Base-by-base conservation (phyloP, 2,113 vertebrate species). In the Marmota monax region DNA sequence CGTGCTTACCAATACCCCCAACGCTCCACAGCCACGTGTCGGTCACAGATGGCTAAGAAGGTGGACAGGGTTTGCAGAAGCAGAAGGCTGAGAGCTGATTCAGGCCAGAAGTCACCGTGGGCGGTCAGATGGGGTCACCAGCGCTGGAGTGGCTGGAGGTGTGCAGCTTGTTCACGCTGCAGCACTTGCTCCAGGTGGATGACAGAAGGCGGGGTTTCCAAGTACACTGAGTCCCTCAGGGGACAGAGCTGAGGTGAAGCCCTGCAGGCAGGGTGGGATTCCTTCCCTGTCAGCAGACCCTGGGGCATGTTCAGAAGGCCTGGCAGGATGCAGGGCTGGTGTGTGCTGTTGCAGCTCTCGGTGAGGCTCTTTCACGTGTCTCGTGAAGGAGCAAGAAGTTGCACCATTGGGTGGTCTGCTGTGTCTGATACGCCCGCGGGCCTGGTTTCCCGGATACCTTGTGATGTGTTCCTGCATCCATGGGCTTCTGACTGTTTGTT, bases 21-120 rank as follows among this genome's bases (percentile, higher is more conserved):
- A 34, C 14, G 1, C 65, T 67, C 65, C 17, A 18, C 67, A n/a
- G 6, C 17, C 5, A 2, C 6, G 14, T n/a, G 2, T 17, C 0
- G 34, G 34, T 70, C 22, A 18, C 34, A n/a, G 67, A n/a, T 1
- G 67, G 32, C 34, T n/a, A 8, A 18, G 34, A n/a, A 70, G 67
- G 34, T n/a, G 0, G 2, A 20, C 16, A n/a, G 67, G 67, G 16
- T 8, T 18, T n/a, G 14, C 4, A 8, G 67, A n/a, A 34, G 34
- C 67, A 70, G 67, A n/a, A n/a, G 16, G 67, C 32, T 32, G 67
- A 69, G 32, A 17, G 32, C 32, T 9, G 32, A n/a, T n/a, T 5
- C 7, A 34, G 32, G 20, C 34, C 65, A 17, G 5, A 34, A 69
- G 67, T 34, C 67, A 17, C 32, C 1, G 16, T 5, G 29, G 67